These are phyloP conservation scores for Orchestia grillus DNA, from an alignment of 1,140 invertebrate species.

Conservation along the genomic window DNA sequence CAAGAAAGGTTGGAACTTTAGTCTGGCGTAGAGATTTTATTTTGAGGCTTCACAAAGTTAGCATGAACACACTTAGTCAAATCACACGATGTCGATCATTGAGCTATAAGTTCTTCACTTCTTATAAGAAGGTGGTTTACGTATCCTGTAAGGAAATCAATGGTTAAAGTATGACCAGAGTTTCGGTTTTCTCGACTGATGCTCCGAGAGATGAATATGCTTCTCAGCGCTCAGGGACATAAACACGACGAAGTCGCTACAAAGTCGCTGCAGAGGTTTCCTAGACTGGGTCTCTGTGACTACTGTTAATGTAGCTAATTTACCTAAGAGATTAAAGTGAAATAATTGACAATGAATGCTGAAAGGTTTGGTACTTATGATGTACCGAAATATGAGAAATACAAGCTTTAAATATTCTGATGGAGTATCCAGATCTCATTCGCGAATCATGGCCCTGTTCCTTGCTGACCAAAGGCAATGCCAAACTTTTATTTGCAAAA, in stretches of 20 bases:
- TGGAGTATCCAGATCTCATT: background rate
- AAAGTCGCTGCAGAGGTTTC: too few relatives aligned
- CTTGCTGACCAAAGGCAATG: background rate
- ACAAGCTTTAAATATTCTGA: background rate
- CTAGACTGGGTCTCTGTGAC: too few relatives aligned
- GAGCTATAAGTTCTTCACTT: too few relatives aligned
- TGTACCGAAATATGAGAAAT: background rate
- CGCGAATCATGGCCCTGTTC: background rate
- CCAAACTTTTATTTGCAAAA: background rate
- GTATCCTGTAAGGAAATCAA: too few relatives aligned
- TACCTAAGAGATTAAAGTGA: background rate
- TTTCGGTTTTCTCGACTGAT: background rate
- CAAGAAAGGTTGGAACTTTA: background rate
- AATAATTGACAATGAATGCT: background rate
- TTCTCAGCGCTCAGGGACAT: background rate
- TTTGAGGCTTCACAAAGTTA: too few relatives aligned
- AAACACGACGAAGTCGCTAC: too few relatives aligned
- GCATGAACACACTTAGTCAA: too few relatives aligned
- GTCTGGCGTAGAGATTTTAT: background rate
- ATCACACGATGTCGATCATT: too few relatives aligned
- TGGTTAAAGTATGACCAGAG: background rate
- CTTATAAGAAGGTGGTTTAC: too few relatives aligned
- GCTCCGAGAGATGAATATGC: background rate
- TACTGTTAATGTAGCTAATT: too few relatives aligned
- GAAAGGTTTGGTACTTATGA: background rate